These are phyloP conservation scores for Troilus luridus DNA, from an alignment of 2,888 invertebrate genomes.

Conservation along the genomic window DNA sequence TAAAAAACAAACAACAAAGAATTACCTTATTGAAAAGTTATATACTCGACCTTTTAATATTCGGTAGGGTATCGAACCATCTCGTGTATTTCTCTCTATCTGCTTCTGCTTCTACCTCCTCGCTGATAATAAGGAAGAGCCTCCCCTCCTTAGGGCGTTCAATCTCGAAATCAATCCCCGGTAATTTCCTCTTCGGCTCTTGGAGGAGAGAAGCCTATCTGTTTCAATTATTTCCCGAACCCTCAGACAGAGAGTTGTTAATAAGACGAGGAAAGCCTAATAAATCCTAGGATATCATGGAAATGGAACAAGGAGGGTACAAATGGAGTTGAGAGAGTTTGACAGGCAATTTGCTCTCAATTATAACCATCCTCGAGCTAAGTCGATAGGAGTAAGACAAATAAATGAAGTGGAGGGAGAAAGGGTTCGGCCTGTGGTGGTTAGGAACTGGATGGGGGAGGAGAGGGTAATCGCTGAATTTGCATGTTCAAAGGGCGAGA, in stretches of 20 bases:
- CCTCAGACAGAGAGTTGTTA: constrained; percentile 34
- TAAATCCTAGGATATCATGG: constrained; percentile 47
- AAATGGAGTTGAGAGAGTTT: constrained; percentile 52
- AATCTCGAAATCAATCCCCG: constrained; percentile 23
- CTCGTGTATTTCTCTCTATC: not conserved
- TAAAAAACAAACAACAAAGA: no score
- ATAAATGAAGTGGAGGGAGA: constrained; percentile 59
- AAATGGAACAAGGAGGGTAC: constrained; percentile 33
- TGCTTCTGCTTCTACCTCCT: not conserved
- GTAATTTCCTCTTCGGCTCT: constrained; percentile 28
- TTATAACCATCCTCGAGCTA: constrained; percentile 50
- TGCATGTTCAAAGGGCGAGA: constrained; percentile 60
- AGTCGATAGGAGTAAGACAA: constrained; percentile 52
- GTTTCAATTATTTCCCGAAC: constrained; percentile 41
- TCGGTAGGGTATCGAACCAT: not conserved
- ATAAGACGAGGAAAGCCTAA: constrained; percentile 41
- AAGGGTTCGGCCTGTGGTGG: constrained; percentile 47
- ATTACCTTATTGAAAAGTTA: no score
- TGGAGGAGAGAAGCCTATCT: constrained; percentile 31
- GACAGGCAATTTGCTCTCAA: constrained; percentile 58
- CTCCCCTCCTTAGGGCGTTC: constrained; percentile 21
- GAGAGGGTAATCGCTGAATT: constrained; percentile 57
- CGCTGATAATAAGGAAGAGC: not conserved
- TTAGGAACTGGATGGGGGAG: not conserved
- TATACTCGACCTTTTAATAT: no score